These are phyloP conservation scores for Fulmarus glacialis DNA, from an alignment of 2,113 vertebrate genomes.

Conservation along the genomic window DNA sequence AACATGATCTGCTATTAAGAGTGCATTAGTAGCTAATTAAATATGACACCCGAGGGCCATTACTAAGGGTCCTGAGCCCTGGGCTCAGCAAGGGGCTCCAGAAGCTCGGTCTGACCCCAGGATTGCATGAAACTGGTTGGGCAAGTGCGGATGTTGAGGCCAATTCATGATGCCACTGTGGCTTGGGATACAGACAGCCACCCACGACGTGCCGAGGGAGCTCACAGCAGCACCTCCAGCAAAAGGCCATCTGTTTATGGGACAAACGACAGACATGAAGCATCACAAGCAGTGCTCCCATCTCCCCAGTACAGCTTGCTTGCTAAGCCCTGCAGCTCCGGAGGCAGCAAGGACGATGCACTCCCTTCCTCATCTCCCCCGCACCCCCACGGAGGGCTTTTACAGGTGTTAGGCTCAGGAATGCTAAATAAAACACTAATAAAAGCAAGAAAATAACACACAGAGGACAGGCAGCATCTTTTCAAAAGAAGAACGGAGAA, in stretches of 20 bases:
- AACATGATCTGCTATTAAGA: background rate
- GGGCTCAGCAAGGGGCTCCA: background rate
- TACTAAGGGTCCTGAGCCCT: background rate
- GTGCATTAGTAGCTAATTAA: background rate
- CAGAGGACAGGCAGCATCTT: background rate
- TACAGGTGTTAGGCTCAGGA: background rate
- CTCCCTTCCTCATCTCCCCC: background rate
- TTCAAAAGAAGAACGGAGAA: background rate
- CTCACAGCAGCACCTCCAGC: background rate
- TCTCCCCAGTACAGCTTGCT: background rate
- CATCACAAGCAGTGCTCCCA: background rate
- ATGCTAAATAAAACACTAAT: background rate
- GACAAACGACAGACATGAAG: background rate
- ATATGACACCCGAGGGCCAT: background rate
- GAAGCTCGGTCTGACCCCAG: background rate
- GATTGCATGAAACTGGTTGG: background rate
- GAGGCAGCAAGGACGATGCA: no score
- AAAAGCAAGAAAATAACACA: background rate
- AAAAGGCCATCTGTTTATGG: background rate
- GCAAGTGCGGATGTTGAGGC: background rate
- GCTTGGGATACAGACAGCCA: rapidly evolving
- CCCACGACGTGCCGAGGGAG: background rate
- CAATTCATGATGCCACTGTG: background rate
- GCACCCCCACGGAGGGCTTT: background rate
- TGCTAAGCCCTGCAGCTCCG: background rate